A percentile compares a stretch with the other conserved stretches of the same genome.
Evolutionary conservation across 1,140 invertebrate genomes (phyloP).

Genomic region (Limonius californicus): DNA sequence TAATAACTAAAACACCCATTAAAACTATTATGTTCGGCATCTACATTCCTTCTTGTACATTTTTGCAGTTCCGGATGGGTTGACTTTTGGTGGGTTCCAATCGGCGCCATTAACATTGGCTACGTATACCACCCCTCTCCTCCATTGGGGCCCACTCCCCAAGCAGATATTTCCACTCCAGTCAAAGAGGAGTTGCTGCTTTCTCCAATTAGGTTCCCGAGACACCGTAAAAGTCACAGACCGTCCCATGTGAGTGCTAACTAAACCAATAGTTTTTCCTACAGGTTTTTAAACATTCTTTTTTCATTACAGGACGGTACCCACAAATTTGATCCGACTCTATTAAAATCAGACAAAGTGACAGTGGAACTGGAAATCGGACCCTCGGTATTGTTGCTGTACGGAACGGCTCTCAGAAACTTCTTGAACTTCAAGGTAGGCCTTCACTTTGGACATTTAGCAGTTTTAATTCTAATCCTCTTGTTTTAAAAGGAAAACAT

Average conservation of each 20-base stretch:
- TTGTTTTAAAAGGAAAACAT: slow-evolving; percentile 82
- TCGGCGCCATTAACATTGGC: slow-evolving; percentile 84
- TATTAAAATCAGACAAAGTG: slow-evolving; percentile 79
- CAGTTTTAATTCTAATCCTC: slow-evolving; percentile 15
- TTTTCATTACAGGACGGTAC: slow-evolving; percentile 55
- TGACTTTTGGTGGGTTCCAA: slow-evolving; percentile 93
- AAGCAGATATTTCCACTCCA: slow-evolving; percentile 88
- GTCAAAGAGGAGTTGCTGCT: slow-evolving; percentile 90
- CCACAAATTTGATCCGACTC: slow-evolving; percentile 81
- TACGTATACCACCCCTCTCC: slow-evolving; percentile 91
- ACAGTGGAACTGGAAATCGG: slow-evolving; percentile 90
- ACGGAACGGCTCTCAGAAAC: slow-evolving; percentile 84
- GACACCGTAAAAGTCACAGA: slow-evolving; percentile 52
- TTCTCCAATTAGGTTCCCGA: slow-evolving; percentile 85
- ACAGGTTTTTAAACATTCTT: slow-evolving; percentile 8
- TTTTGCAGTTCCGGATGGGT: slow-evolving; percentile 77
- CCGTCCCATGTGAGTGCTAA: slow-evolving; percentile 7
- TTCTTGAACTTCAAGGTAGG: slow-evolving; percentile 84
- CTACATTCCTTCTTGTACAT: no score
- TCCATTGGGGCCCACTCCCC: slow-evolving; percentile 76
- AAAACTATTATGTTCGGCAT: no score
- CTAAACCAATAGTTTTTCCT: background rate
- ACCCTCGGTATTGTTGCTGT: slow-evolving; percentile 82
- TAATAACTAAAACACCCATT: no score
- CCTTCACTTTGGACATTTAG: no score